Percentiles rank a stretch among this genome's conserved stretches.
Conservation (phyloP, 1,140 invertebrate species). For the Phymastichus coffea region DNA sequence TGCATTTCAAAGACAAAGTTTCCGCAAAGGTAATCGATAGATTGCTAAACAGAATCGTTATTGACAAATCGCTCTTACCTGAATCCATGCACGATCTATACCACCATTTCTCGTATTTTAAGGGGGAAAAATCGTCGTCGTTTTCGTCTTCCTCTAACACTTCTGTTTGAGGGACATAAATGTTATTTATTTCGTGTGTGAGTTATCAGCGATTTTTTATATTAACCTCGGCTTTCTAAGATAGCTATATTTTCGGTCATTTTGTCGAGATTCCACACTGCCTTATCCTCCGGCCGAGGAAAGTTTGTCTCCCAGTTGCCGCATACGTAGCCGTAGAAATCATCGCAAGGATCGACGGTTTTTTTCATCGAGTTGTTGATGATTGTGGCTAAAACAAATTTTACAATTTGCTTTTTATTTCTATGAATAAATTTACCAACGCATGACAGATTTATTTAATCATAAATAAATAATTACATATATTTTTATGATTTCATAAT, state of each 20-base stretch:
- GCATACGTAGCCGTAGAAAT: conserved; percentile 19
- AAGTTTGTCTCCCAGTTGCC: conserved; percentile 13
- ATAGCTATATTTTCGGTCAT: neutral
- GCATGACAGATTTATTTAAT: too few relatives aligned
- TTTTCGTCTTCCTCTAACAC: conserved; percentile 11
- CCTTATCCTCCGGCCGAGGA: neutral
- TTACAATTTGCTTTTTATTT: too few relatives aligned
- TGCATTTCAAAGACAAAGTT: neutral
- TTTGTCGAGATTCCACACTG: conserved; percentile 7
- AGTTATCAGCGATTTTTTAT: too few relatives aligned
- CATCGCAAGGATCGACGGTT: conserved; percentile 7
- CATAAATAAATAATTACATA: too few relatives aligned
- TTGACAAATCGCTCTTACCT: neutral
- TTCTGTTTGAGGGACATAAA: too few relatives aligned
- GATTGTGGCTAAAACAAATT: neutral
- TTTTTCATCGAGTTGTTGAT: conserved; percentile 13
- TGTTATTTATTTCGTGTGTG: too few relatives aligned
- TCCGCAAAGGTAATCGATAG: neutral
- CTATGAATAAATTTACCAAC: too few relatives aligned
- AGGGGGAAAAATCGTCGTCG: neutral
- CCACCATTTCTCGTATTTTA: conserved; percentile 18
- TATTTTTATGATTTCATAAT: too few relatives aligned
- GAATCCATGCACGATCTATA: conserved; percentile 13
- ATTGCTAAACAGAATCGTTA: neutral
- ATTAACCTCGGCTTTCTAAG: neutral